Base-by-base conservation (phyloP, 1,140 invertebrate species). In the Procambarus virginalis region DNA sequence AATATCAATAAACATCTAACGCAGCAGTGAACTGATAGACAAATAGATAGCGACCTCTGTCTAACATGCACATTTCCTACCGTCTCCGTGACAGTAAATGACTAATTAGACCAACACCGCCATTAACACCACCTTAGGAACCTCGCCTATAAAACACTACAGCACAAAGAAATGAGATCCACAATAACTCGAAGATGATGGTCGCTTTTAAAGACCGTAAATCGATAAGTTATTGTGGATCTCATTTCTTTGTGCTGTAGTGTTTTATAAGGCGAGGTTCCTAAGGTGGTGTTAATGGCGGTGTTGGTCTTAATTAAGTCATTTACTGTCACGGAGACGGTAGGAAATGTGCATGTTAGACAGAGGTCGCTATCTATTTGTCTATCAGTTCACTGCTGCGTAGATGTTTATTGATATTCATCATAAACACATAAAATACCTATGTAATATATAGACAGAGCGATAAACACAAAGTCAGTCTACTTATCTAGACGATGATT, bases 401-500 rank as follows among this genome's bases (percentile, higher is more conserved):
- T 9, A 12, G 12, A 58, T 58, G 12, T 58, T 12, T 58, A 9
- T 8, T 58, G 12, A 20, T 17, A 64, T 64, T 64, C n/a, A 34
- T 73, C 10, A 34, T 45, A 73, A 22, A 0, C 10, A 73, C 2
- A 34, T 34, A 4, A 73, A 73, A 73, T 34, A 6, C 22, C 68
- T 34, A 34, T 34, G n/a, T 14, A 73, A 73, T 34, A 34, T 4
- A n/a, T 68, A 68, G 20, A 68, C 1, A 68, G 20, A 68, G 17
- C 12, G 17, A 68, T 17, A n/a, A n/a, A 77, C 75, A 17, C 48
- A n/a, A 78, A 64, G 14, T 64, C 60, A 12, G 4, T 64, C 76
- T 55, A 9, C 51, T 51, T 60, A 51, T 58, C 79, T 12, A 55
- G 79, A 81, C 79, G 79, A 34, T 81, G 79, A 81, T 81, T 81